A percentile compares a stretch with the other conserved stretches of the same genome.
Conservation (phyloP, 1,140 invertebrate genomes). For the Lineus longissimus region DNA sequence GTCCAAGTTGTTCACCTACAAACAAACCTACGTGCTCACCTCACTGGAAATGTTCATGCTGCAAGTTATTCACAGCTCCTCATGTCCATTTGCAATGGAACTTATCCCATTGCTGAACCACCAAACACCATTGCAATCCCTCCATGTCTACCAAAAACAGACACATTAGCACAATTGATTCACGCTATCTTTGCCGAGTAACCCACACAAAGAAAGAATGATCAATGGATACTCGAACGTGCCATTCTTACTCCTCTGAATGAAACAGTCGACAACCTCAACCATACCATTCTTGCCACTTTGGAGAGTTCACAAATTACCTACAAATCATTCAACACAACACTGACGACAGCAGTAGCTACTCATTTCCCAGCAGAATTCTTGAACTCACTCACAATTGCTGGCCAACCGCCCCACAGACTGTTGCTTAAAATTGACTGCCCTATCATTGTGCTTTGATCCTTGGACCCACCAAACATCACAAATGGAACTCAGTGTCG, state of each 20-base stretch:
- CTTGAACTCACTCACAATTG: conserved; percentile 33
- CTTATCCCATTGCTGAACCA: too few relatives aligned
- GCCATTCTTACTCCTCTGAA: too few relatives aligned
- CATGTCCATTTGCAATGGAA: not conserved
- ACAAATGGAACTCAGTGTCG: conserved; percentile 12
- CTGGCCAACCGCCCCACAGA: conserved; percentile 28
- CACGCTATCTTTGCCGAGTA: too few relatives aligned
- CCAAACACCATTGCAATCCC: too few relatives aligned
- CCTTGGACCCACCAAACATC: conserved; percentile 45
- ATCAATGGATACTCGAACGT: conserved; percentile 9
- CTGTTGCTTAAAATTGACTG: conserved; percentile 29
- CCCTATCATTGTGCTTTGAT: conserved; percentile 53
- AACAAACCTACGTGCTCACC: conserved; percentile 21
- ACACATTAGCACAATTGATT: too few relatives aligned
- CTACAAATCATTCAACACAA: conserved; percentile 22
- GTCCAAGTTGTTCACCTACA: conserved; percentile 20
- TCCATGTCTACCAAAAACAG: too few relatives aligned
- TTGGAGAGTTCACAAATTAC: conserved; percentile 13
- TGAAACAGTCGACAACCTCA: conserved; percentile 16
- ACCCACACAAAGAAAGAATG: conserved; percentile 14
- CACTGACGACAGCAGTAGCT: not conserved
- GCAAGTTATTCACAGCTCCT: not conserved
- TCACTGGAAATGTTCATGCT: conserved; percentile 6
- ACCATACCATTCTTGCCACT: conserved; percentile 17
- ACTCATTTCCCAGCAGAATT: conserved; percentile 36